phyloP scores from a whole-genome alignment of 2,113 vertebrate genomes.

The Serinus canaria region DNA sequence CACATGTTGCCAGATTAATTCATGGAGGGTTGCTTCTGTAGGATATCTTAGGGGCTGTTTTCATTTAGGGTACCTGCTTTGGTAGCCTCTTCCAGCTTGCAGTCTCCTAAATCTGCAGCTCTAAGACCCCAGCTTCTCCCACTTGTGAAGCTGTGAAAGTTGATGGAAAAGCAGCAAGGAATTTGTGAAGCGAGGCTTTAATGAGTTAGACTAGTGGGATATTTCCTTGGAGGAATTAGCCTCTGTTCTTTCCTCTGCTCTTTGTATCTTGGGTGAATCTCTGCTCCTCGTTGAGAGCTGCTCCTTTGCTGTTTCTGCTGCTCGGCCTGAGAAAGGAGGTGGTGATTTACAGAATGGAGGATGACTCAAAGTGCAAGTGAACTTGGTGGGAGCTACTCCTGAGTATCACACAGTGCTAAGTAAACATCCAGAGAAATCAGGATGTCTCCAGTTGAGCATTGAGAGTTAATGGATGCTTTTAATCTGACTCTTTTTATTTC shows the following conservation, averaged over 20 bases:
- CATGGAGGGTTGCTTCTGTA: background rate
- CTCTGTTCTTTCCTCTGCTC: background rate
- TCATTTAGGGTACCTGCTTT: background rate
- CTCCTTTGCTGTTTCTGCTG: background rate
- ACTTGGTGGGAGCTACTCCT: background rate
- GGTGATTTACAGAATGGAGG: background rate
- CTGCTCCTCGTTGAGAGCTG: background rate
- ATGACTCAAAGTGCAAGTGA: slow-evolving; percentile 4
- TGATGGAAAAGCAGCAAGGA: background rate
- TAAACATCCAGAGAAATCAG: background rate
- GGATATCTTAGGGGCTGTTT: background rate
- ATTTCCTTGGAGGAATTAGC: background rate
- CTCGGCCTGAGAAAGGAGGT: background rate
- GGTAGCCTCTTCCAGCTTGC: background rate
- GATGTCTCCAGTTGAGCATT: background rate
- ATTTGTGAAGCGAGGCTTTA: background rate
- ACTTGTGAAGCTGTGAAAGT: background rate
- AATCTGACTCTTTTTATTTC: background rate
- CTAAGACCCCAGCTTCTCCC: background rate
- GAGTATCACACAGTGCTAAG: background rate
- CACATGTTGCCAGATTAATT: background rate
- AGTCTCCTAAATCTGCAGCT: background rate
- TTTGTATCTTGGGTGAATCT: background rate
- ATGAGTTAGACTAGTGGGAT: background rate
- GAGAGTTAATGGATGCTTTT: background rate